Conservation (phyloP, 1,140 invertebrate species). For the Psilanteris sp. region DNA sequence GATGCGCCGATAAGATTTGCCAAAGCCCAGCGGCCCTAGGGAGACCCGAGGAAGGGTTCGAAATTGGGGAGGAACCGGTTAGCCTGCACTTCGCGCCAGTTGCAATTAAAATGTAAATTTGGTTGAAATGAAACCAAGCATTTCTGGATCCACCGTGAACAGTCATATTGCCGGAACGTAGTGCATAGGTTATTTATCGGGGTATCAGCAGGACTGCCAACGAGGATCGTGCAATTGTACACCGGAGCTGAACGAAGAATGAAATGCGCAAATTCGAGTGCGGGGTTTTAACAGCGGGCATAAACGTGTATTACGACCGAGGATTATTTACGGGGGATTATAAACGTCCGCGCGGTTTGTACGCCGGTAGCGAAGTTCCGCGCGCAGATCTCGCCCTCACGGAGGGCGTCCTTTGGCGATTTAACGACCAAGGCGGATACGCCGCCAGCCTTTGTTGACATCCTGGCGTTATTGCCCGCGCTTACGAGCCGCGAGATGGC, state of each 20-base stretch:
- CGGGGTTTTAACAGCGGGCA: conserved; percentile 22
- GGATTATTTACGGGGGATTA: conserved; percentile 69
- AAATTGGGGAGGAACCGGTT: too few species aligned
- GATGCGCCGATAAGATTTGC: too few species aligned
- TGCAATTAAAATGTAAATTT: too few species aligned
- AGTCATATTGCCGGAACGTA: too few species aligned
- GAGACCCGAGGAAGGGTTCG: too few species aligned
- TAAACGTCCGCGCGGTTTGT: conserved; percentile 64
- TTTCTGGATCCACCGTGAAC: too few species aligned
- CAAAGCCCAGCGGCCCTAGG: too few species aligned
- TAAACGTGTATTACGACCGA: conserved; percentile 49
- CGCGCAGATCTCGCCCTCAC: conserved; percentile 17
- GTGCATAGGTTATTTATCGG: too few species aligned
- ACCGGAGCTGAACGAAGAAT: conserved; percentile 2
- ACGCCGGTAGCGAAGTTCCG: conserved; percentile 38
- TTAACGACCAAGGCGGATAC: conserved; percentile 71
- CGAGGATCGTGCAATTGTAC: too few species aligned
- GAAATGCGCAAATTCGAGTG: conserved; percentile 38
- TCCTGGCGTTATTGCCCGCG: conserved; percentile 66
- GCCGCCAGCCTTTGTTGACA: conserved; percentile 72
- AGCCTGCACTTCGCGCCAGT: too few species aligned
- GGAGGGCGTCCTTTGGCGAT: conserved; percentile 61
- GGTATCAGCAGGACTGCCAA: too few species aligned
- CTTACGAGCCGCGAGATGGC: conserved; percentile 60
- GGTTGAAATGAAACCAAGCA: too few species aligned